Conservation (phyloP, 2,797 vertebrate genomes). For the Tenualosa ilisha region DNA sequence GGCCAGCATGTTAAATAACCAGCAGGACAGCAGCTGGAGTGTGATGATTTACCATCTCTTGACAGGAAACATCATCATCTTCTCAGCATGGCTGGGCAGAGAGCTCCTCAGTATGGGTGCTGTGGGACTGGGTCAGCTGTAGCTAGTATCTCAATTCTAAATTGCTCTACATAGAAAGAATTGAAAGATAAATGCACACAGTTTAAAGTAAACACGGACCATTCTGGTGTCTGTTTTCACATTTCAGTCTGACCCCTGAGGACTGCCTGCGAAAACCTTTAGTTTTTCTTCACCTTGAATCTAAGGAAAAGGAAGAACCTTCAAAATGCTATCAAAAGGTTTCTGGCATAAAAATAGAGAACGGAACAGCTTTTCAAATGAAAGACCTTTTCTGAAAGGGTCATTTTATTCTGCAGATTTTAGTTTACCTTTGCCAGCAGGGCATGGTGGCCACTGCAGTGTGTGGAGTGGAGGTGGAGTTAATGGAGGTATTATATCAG, state of each 20-base stretch:
- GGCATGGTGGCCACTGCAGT: background rate
- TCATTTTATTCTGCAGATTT: background rate
- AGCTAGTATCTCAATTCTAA: too few species aligned
- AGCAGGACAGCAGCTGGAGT: background rate
- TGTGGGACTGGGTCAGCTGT: background rate
- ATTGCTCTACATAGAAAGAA: too few species aligned
- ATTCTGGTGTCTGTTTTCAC: too few species aligned
- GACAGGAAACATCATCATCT: background rate
- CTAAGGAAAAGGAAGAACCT: background rate
- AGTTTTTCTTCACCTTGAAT: background rate
- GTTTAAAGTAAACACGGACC: background rate
- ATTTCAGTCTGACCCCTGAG: background rate
- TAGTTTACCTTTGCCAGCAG: background rate
- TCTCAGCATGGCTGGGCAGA: background rate
- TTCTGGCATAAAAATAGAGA: too few species aligned
- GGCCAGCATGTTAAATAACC: conserved; percentile 16
- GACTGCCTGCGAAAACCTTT: background rate
- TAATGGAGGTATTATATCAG: background rate
- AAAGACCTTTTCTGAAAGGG: too few species aligned
- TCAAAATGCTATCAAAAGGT: background rate
- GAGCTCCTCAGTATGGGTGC: background rate
- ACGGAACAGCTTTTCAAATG: too few species aligned
- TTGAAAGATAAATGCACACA: background rate
- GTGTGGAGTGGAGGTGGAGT: background rate
- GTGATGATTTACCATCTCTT: background rate